Evolutionary conservation across 2,113 vertebrate species (phyloP).

Genomic region (Pomatostomus ruficeps): DNA sequence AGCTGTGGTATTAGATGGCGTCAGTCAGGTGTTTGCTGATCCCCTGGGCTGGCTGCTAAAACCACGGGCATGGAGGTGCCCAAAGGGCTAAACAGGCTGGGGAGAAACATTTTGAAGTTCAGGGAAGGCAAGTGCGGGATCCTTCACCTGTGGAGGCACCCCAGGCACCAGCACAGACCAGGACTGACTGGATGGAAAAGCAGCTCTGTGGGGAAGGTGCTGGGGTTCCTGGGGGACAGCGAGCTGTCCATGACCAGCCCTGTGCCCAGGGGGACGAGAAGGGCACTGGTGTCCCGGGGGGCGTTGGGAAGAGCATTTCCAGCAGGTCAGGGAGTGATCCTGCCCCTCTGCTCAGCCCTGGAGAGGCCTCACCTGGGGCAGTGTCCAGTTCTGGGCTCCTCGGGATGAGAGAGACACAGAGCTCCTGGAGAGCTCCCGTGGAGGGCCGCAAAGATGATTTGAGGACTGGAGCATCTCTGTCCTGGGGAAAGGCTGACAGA

Average conservation of each 20-base stretch:
- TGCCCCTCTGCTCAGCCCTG: neutral
- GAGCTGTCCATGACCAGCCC: neutral
- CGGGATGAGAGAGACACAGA: neutral
- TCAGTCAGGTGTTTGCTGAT: neutral
- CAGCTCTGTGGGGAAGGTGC: neutral
- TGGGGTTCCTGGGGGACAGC: neutral
- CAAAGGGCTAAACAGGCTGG: neutral
- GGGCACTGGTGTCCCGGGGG: neutral
- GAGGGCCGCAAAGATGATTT: neutral
- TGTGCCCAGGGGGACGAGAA: neutral
- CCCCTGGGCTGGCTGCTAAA: neutral
- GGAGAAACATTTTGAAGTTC: neutral
- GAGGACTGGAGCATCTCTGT: neutral
- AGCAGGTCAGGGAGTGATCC: neutral
- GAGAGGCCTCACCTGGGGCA: neutral
- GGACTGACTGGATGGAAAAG: neutral
- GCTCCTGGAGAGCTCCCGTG: neutral
- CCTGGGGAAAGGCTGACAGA: neutral
- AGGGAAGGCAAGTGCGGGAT: neutral
- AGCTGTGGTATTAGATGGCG: neutral
- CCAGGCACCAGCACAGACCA: neutral
- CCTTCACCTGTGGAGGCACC: rapidly evolving
- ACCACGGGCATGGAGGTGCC: neutral
- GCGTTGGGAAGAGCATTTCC: neutral
- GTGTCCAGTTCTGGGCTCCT: neutral